Evolutionary conservation across 2,888 invertebrate species (phyloP).

Genomic region (Trichogramma dendrolimi): DNA sequence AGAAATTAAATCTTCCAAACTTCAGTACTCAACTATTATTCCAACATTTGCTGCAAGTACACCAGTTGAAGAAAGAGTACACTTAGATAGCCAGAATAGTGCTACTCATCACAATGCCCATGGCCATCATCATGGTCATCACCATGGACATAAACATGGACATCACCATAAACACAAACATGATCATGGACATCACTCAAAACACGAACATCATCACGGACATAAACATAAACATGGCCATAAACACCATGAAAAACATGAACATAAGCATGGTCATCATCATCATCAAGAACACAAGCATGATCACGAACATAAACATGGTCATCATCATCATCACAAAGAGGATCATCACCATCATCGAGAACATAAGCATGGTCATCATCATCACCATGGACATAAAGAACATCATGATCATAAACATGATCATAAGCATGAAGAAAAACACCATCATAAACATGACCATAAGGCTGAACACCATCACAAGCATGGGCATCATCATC

Average conservation of each 20-base stretch:
- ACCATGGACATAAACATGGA: conserved; percentile 8
- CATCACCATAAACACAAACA: conserved; percentile 20
- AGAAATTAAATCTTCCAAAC: not conserved
- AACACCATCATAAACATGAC: conserved; percentile 22
- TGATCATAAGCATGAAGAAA: conserved; percentile 17
- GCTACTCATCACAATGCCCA: conserved; percentile 11
- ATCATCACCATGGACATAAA: conserved; percentile 15
- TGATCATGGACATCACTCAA: conserved; percentile 13
- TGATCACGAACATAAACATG: conserved; percentile 18
- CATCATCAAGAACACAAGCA: conserved; percentile 21
- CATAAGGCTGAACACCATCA: conserved; percentile 20
- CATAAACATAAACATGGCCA: conserved; percentile 20
- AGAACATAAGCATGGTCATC: conserved; percentile 19
- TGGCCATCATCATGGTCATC: not conserved
- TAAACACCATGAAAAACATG: conserved; percentile 18
- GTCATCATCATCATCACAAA: conserved; percentile 19
- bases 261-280: conserved; percentile 18
- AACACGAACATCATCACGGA: conserved; percentile 13
- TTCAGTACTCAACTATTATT: conserved; percentile 5
- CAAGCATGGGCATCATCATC: conserved; percentile 26
- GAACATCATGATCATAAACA: conserved; percentile 22
- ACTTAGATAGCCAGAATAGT: conserved; percentile 9
- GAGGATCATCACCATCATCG: conserved; percentile 22
- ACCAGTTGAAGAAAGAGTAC: conserved; percentile 6
- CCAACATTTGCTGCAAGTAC: not conserved